Conservation (phyloP, 2,113 vertebrate genomes). For the Trachemys scripta region DNA sequence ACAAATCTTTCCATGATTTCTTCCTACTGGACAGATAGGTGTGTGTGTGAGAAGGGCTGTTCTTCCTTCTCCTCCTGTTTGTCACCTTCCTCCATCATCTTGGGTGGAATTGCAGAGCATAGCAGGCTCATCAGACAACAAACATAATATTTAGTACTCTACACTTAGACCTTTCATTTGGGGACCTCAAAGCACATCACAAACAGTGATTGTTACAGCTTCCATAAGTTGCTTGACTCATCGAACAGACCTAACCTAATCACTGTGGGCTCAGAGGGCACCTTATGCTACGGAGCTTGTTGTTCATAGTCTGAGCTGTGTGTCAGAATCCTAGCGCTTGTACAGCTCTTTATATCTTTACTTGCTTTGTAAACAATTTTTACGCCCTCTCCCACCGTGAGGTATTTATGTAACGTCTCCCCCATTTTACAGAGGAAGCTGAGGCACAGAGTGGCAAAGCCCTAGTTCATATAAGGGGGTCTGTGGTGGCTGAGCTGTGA, state of each 20-base stretch:
- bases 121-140: not conserved
- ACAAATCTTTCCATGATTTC: not conserved
- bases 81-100: not conserved
- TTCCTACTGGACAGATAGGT: not conserved
- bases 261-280: not conserved
- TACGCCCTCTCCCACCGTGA: not conserved
- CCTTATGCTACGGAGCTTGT: not conserved
- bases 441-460: not conserved
- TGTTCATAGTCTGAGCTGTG: not conserved
- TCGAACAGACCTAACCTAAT: not conserved
- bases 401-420: too few species aligned
- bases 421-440: not conserved
- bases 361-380: not conserved
- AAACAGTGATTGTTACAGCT: not conserved
- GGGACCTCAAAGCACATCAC: not conserved
- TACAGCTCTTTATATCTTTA: not conserved
- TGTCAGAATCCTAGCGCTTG: not conserved
- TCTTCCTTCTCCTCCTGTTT: not conserved
- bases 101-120: not conserved
- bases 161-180: not conserved
- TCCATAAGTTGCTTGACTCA: not conserved
- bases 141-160: not conserved
- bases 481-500: not conserved
- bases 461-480: not conserved
- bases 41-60: not conserved